Evolutionary conservation across 2,113 vertebrate genomes (phyloP), one percentile per base, ranked within the genome.

Genomic region (Chloropsis hardwickii): DNA sequence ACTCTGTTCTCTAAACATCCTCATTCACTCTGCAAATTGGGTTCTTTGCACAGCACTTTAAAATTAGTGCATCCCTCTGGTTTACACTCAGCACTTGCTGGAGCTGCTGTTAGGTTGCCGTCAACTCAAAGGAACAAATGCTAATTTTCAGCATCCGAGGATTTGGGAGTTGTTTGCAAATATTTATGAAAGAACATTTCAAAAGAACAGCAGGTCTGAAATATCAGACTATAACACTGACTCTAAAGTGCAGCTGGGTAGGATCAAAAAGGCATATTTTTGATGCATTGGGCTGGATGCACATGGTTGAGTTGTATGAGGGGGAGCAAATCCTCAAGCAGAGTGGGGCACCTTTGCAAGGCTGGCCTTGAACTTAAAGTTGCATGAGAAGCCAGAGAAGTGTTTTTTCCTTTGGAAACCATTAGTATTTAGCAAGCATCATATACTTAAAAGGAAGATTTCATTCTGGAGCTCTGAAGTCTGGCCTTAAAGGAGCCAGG

Each of bases 1-100:
- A 97, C 69, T 45, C 51, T 40, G 33, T 61, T 93, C 92, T 86
- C 71, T 84, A 73, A 94, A 57, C 90, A 73, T 50, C n/a, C 77
- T 73, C 6, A 2, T 95, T 91, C 71, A n/a, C 64, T 77, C 81
- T 58, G 81, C 87, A 94, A 69, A 88, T 69, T 12, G 35, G 29
- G 58, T 70, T 91, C 70, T 95, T 79, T 57, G 48, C 2, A 8
- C 86, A 25, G 31, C 40, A 22, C 71, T 77, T 81, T 61, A 45
- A 61, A 82, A 87, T 73, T 5, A 60, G 44, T 58, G 54, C 71
- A 44, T 44, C 79, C 39, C 71, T 64, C 21, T 58, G 47, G 33
- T 44, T 89, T 61, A 35, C 37, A 9, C 48, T n/a, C 24, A 25
- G 3, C 53, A 17, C 54, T 69, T 37, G 15, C 53, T 21, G 50